phyloP scores from a whole-genome alignment of 2,888 invertebrate genomes.

The Ophion obscuratus region DNA sequence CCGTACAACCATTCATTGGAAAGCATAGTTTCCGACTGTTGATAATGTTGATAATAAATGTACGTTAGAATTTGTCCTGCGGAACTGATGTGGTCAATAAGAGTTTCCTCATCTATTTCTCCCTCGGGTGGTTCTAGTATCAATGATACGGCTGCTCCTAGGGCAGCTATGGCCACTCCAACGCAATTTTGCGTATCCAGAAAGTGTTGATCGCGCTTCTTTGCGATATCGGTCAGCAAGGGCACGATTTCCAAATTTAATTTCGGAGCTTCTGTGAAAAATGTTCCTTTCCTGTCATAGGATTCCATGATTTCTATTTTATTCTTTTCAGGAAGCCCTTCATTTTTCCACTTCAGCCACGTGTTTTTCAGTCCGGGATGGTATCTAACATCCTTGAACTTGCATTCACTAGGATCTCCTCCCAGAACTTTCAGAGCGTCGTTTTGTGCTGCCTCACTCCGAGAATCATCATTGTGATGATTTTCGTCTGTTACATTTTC shows the following conservation, averaged over 20 bases:
- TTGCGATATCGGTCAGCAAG: constrained; percentile 42
- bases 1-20: neutral
- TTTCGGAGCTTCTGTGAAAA: constrained; percentile 53
- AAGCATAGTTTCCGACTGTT: neutral
- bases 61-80: neutral
- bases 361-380: too few relatives aligned
- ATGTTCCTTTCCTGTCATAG: constrained; percentile 20
- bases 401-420: too few relatives aligned
- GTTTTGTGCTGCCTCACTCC: too few relatives aligned
- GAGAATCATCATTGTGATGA: too few relatives aligned
- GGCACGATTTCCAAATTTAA: constrained; percentile 45
- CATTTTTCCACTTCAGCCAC: neutral
- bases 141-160: constrained; percentile 44
- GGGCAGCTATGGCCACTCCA: constrained; percentile 47
- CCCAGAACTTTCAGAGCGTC: too few relatives aligned
- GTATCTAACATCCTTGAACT: too few relatives aligned
- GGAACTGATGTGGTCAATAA: constrained; percentile 33
- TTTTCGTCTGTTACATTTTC: too few relatives aligned
- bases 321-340: constrained; percentile 55
- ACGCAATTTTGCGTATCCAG: constrained; percentile 15
- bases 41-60: too few relatives aligned
- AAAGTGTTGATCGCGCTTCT: constrained; percentile 32
- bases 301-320: constrained; percentile 49
- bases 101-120: constrained; percentile 25
- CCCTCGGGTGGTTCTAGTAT: constrained; percentile 48